These are phyloP conservation scores for Opisthograptis luteolata DNA, from an alignment of 2,888 invertebrate species.

Conservation along the genomic window DNA sequence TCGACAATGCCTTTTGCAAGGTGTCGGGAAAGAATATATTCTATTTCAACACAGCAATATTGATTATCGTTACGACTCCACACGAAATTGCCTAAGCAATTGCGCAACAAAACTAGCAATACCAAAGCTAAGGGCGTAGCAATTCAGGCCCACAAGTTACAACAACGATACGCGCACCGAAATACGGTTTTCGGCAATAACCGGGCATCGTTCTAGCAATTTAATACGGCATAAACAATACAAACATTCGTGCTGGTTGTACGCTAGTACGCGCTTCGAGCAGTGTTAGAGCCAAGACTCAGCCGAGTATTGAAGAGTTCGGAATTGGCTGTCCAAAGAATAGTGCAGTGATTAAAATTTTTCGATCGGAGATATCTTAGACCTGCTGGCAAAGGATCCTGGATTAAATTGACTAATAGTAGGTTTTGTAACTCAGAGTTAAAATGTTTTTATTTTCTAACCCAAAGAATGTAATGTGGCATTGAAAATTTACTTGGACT, in stretches of 20 bases:
- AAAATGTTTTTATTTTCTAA: no score
- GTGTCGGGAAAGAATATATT: no score
- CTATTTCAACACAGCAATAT: conserved; percentile 5
- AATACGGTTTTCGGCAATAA: conserved; percentile 82
- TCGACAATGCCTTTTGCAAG: no score
- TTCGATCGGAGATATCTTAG: no score
- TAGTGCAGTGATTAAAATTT: no score
- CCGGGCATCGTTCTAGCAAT: conserved; percentile 81
- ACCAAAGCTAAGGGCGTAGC: conserved; percentile 42
- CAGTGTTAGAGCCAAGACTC: conserved; percentile 11
- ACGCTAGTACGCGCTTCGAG: conserved; percentile 50
- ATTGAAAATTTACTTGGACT: no score
- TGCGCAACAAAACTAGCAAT: conserved; percentile 24
- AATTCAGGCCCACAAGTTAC: conserved; percentile 74
- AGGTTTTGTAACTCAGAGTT: no score
- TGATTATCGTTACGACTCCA: conserved; percentile 15
- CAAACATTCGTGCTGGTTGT: conserved; percentile 69
- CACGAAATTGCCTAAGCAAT: conserved; percentile 15
- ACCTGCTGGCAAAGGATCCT: no score
- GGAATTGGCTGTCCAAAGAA: not conserved
- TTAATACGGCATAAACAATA: conserved; percentile 83
- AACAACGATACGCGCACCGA: conserved; percentile 73
- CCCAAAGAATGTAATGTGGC: no score
- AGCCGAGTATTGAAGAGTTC: conserved; percentile 7
- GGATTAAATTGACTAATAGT: no score